phyloP scores from a whole-genome alignment of 1,140 invertebrate genomes.

The Drosophila pectinifera region DNA sequence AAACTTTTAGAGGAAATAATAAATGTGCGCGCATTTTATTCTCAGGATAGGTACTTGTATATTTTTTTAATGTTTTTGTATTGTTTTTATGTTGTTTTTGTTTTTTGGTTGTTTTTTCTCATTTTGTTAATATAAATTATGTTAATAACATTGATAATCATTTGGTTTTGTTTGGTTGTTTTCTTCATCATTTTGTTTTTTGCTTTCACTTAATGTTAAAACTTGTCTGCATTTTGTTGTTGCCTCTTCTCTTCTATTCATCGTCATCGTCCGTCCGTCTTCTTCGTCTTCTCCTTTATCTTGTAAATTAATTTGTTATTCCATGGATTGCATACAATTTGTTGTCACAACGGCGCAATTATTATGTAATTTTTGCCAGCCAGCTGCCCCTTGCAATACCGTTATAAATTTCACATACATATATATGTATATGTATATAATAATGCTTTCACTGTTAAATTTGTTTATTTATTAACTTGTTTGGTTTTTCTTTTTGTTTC shows the following conservation, averaged over 20 bases:
- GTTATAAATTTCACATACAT: slow-evolving; percentile 58
- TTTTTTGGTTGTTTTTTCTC: slow-evolving; percentile 53
- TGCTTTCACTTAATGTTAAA: slow-evolving; percentile 76
- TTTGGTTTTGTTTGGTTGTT: slow-evolving; percentile 61
- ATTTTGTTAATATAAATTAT: slow-evolving; percentile 81
- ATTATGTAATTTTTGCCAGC: slow-evolving; percentile 62
- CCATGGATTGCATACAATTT: slow-evolving; percentile 68
- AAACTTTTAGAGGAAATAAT: slow-evolving; percentile 80
- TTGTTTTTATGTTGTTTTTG: slow-evolving; percentile 68
- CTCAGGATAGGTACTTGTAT: slow-evolving; percentile 83
- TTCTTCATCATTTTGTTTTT: slow-evolving; percentile 54
- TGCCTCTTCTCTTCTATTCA: slow-evolving; percentile 32
- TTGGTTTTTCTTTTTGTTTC: slow-evolving; percentile 64
- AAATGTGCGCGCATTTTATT: slow-evolving; percentile 82
- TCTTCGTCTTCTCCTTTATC: slow-evolving; percentile 34
- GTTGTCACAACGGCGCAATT: slow-evolving; percentile 61
- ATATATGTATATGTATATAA: slow-evolving; percentile 36
- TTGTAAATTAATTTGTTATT: slow-evolving; percentile 77
- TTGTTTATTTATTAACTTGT: slow-evolving; percentile 77
- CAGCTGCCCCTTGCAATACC: slow-evolving; percentile 67
- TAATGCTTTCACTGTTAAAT: slow-evolving; percentile 79
- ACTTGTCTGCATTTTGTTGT: slow-evolving; percentile 67
- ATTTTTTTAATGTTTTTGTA: slow-evolving; percentile 80
- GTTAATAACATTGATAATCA: slow-evolving; percentile 83
- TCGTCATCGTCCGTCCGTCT: slow-evolving; percentile 22